Percentiles rank a stretch among this genome's conserved stretches.
These are phyloP conservation scores for Phrixothrix hirtus DNA, from an alignment of 2,888 invertebrate species.

Conservation along the genomic window DNA sequence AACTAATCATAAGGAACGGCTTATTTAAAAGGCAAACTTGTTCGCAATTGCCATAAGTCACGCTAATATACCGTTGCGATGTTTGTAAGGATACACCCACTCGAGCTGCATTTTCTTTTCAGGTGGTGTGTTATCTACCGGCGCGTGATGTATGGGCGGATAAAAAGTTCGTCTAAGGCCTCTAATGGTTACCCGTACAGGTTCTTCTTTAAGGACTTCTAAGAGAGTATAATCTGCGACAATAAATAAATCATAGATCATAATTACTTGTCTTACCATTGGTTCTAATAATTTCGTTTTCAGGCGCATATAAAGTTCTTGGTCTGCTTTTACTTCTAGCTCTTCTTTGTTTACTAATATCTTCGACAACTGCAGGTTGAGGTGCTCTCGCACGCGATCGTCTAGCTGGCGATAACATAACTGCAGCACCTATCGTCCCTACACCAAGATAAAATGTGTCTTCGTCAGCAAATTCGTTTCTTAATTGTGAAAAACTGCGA, in stretches of 20 bases:
- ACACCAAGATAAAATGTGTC: conserved; percentile 86
- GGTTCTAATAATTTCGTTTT: conserved; percentile 77
- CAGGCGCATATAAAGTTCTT: conserved; percentile 80
- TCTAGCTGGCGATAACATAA: conserved; percentile 66
- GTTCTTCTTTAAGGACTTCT: conserved; percentile 85
- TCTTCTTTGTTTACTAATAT: conserved; percentile 62
- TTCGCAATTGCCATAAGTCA: conserved; percentile 3
- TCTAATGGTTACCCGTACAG: conserved; percentile 79
- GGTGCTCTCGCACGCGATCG: conserved; percentile 68
- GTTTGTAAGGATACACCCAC: conserved; percentile 80
- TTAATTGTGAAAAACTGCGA: conserved; percentile 88
- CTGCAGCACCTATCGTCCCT: conserved; percentile 57
- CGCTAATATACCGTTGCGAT: conserved; percentile 1
- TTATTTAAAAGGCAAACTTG: neutral
- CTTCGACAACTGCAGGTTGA: conserved; percentile 59
- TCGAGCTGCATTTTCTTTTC: conserved; percentile 86
- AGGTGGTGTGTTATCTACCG: conserved; percentile 83
- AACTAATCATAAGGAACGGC: neutral
- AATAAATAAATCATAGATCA: neutral
- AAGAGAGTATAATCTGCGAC: conserved; percentile 77
- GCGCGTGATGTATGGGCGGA: conserved; percentile 83
- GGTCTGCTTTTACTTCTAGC: conserved; percentile 86
- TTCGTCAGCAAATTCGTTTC: conserved; percentile 89
- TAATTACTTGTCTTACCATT: conserved; percentile 62
- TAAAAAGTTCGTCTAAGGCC: conserved; percentile 84